Percentiles rank a stretch among this genome's conserved stretches.
phyloP scores from a whole-genome alignment of 2,888 invertebrate species.

The Athrips mouffetella region DNA sequence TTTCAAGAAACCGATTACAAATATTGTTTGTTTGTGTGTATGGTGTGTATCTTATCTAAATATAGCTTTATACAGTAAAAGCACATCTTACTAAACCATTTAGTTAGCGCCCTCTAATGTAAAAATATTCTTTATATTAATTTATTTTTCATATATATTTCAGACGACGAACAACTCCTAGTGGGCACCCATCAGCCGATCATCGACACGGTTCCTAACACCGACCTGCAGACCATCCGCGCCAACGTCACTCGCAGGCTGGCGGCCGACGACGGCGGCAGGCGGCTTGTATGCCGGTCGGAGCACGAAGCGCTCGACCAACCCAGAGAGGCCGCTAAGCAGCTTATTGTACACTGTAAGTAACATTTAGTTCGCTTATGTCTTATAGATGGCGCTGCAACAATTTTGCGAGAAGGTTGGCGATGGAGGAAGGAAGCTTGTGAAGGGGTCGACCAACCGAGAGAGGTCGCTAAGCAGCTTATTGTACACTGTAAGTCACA shows the following conservation, averaged over 20 bases:
- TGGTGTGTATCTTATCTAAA: constrained; percentile 1
- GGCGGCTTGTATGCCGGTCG: constrained; percentile 81
- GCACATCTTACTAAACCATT: no score
- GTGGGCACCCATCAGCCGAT: constrained; percentile 77
- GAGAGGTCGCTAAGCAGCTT: no score
- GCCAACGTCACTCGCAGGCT: constrained; percentile 82
- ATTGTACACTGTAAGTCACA: no score
- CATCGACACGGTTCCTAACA: constrained; percentile 65
- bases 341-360: constrained; percentile 57
- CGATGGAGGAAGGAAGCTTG: no score
- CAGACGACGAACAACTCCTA: constrained; percentile 79
- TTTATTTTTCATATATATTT: not conserved
- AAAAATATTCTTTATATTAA: constrained; percentile 33
- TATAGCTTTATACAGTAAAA: not conserved
- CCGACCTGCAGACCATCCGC: constrained; percentile 80
- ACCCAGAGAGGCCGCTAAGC: constrained; percentile 47
- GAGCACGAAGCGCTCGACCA: constrained; percentile 80
- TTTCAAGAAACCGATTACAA: no score
- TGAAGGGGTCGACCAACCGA: no score
- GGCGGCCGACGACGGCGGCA: constrained; percentile 81
- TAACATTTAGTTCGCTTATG: not conserved
- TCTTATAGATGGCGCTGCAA: no score
- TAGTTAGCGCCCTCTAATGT: not conserved
- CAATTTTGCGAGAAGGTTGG: no score
- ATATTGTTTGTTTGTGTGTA: no score